phyloP scores from a whole-genome alignment of 1,140 invertebrate species.

The Neoseiulus cucumeris region DNA sequence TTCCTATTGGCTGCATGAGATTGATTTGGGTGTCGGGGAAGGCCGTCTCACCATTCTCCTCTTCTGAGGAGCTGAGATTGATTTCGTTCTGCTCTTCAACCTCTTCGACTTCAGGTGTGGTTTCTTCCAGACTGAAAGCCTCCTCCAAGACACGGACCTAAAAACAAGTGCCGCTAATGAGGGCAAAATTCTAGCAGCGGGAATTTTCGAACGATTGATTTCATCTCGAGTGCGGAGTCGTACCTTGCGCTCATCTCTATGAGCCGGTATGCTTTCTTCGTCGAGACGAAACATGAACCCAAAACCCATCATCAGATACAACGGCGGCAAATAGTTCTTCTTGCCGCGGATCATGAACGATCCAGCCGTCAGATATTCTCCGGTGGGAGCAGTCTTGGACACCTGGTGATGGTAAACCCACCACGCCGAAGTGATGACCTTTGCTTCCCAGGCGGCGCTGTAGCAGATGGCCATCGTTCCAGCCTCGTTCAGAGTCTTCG shows the following conservation, averaged over 20 bases:
- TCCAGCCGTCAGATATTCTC: conserved; percentile 82
- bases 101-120: conserved; percentile 19
- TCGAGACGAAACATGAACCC: conserved; percentile 73
- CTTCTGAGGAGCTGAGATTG: conserved; percentile 4
- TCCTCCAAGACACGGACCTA: background rate
- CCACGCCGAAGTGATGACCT: conserved; percentile 81
- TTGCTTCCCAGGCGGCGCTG: conserved; percentile 89
- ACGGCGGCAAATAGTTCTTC: conserved; percentile 86
- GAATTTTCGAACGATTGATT: background rate
- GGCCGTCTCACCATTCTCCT: conserved; percentile 13
- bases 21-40: conserved; percentile 37
- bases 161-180: background rate
- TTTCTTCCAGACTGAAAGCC: conserved; percentile 18
- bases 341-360: conserved; percentile 97
- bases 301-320: conserved; percentile 76
- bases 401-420: conserved; percentile 77
- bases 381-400: conserved; percentile 91
- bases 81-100: conserved; percentile 17
- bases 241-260: conserved; percentile 28
- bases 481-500: conserved; percentile 86
- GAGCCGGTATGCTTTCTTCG: conserved; percentile 30
- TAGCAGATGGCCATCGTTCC: conserved; percentile 91
- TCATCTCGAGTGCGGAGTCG: conserved; percentile 14
- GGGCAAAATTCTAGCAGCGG: background rate
- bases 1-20: conserved; percentile 23